Conservation (phyloP, 2,888 invertebrate species). For the Pachymerium ferrugineum region DNA sequence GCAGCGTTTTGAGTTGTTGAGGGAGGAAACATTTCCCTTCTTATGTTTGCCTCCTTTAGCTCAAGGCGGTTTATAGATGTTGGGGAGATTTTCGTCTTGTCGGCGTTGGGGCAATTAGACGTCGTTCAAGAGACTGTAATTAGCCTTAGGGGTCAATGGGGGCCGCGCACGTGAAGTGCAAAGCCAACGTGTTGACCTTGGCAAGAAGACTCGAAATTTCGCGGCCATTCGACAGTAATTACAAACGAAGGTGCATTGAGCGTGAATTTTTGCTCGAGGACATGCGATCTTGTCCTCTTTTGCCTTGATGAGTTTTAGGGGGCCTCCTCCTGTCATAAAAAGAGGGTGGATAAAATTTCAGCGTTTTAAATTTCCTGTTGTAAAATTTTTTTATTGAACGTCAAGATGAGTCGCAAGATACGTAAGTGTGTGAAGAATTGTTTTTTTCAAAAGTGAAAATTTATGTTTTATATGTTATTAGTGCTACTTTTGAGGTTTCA, state of each 20-base stretch:
- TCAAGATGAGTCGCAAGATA: no score
- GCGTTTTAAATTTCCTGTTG: no score
- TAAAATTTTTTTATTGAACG: no score
- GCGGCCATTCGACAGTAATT: background rate
- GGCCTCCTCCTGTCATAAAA: background rate
- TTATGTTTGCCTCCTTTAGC: background rate
- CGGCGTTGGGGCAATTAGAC: background rate
- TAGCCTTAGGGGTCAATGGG: background rate
- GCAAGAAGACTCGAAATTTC: background rate
- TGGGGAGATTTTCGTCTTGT: background rate
- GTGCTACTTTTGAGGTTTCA: no score
- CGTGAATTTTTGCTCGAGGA: background rate
- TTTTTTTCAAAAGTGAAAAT: no score
- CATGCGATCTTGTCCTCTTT: background rate
- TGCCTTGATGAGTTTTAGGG: background rate
- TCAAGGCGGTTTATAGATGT: background rate
- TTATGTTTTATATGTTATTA: no score
- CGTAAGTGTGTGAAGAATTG: no score
- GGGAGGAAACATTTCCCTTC: no score
- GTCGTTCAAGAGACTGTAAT: background rate
- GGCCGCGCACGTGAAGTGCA: background rate
- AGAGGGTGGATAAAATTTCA: no score
- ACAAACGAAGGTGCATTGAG: background rate
- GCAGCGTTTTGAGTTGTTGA: background rate
- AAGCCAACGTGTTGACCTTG: background rate